Conservation (phyloP, 2,113 vertebrate species). For the Onychorhynchus coronatus region DNA sequence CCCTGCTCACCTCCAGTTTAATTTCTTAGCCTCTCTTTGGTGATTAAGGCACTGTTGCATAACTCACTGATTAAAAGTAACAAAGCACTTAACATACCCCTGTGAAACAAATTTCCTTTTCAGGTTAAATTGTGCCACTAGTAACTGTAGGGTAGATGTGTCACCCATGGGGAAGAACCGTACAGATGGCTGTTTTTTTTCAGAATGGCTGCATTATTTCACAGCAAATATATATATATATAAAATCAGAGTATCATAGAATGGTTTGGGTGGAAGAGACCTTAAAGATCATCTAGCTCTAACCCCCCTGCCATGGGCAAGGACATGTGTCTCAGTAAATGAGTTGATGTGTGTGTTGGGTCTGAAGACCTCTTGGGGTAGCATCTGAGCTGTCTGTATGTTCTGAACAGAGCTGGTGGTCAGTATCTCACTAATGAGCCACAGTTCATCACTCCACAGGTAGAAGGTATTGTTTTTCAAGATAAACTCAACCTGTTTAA, state of each 20-base stretch:
- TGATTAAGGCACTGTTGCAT: not conserved
- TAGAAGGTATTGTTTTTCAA: not conserved
- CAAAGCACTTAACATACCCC: not conserved
- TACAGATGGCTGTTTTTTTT: not conserved
- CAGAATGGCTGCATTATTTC: not conserved
- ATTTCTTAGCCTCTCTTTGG: not conserved
- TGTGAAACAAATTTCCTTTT: not conserved
- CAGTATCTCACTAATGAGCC: not conserved
- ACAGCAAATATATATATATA: not conserved
- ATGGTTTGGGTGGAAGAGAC: not conserved
- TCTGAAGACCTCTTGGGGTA: not conserved
- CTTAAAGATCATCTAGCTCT: not conserved
- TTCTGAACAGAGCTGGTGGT: not conserved
- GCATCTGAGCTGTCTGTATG: not conserved
- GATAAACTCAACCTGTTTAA: not conserved
- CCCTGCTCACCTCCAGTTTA: not conserved
- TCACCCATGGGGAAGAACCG: fast-evolving
- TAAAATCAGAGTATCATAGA: not conserved
- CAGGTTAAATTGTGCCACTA: not conserved
- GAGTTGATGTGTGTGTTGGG: not conserved
- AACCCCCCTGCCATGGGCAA: not conserved
- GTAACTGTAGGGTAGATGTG: not conserved
- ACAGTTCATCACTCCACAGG: not conserved
- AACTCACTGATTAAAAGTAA: not conserved
- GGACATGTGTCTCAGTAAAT: not conserved